Evolutionary conservation across 2,888 invertebrate species (phyloP), one percentile per base, ranked within the genome.

Genomic region (Metopia argyrocephala): DNA sequence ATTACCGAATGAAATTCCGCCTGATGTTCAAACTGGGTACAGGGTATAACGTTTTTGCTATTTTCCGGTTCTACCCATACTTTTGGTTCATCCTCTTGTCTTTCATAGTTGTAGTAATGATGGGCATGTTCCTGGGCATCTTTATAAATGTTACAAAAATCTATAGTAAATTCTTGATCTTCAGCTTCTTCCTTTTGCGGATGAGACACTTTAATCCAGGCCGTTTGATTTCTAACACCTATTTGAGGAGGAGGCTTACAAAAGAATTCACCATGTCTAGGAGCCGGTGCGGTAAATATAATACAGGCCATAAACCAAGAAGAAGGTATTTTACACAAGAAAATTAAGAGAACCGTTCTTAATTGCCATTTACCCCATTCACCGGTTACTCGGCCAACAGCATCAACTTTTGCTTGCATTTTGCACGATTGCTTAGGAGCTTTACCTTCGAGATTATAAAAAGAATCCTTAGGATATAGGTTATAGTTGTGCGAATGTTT

Each of bases 291-390:
- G 50, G 91, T 91, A 78, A 91, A 91, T 68, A 91, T 91, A 21
- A 92, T 91, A 80, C 91, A 91, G 2, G 91, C 91, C 92, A 92
- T 92, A 79, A 91, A 91, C 91, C 91, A 92, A 1, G 91, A 91
- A 0, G 91, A 90, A 2, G 91, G 91, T 45, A 91, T 89, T 84
- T 92, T 92, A 78, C 91, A 91, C 3, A 91, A 85, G 74, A 90
- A 91, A 25, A 91, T 90, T 12, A 91, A 83, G 3, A 91, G 84
- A 2, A 91, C 90, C 0, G 91, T 89, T 57, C 91, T 87, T 50
- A 91, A 78, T 79, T 91, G 91, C 91, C 91, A 91, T 83, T 87
- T 88, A 25, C 91, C 91, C 89, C 90, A 91, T 74, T 90, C 87
- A 61, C 91, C 91, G 21, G 91, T 90, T 23, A 91, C 87, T 27